Percentiles rank a stretch among this genome's conserved stretches.
Evolutionary conservation across 64 coral and sea anemone genomes (phyloP).

Genomic region (Montipora foliosa): DNA sequence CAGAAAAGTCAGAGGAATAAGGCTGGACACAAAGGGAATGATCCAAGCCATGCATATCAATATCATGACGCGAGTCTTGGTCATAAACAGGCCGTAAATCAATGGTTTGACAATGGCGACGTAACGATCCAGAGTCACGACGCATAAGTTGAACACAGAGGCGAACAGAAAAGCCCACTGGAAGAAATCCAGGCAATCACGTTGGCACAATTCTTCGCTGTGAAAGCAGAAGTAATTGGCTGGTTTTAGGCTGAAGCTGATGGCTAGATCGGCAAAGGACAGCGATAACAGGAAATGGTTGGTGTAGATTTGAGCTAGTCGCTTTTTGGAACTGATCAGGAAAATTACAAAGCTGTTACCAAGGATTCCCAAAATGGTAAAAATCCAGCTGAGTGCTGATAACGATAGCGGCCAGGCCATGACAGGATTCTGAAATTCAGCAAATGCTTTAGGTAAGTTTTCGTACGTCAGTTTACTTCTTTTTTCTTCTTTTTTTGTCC

Average conservation of each 20-base stretch:
- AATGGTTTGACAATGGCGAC: slow-evolving; percentile 10
- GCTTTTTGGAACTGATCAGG: slow-evolving; percentile 2
- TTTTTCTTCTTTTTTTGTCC: background rate
- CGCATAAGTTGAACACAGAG: slow-evolving; percentile 5
- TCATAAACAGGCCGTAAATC: background rate
- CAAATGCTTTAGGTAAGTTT: background rate
- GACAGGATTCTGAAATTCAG: background rate
- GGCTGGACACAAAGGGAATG: background rate
- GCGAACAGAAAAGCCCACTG: slow-evolving; percentile 23
- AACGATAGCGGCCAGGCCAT: background rate
- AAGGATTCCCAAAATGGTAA: background rate
- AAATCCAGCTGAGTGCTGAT: background rate
- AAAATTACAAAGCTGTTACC: slow-evolving; percentile 19
- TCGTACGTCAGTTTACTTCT: background rate
- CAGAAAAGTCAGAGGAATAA: background rate
- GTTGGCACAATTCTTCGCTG: background rate
- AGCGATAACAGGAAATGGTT: slow-evolving; percentile 18
- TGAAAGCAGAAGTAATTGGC: background rate
- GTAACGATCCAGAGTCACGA: slow-evolving; percentile 2
- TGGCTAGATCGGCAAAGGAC: slow-evolving; percentile 10
- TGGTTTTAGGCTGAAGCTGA: background rate
- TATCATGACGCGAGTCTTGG: background rate
- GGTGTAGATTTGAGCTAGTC: background rate
- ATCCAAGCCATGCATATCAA: slow-evolving; percentile 13
- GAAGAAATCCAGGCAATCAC: background rate